Evolutionary conservation across 2,113 vertebrate species (phyloP).

Genomic region (Lepus europaeus): DNA sequence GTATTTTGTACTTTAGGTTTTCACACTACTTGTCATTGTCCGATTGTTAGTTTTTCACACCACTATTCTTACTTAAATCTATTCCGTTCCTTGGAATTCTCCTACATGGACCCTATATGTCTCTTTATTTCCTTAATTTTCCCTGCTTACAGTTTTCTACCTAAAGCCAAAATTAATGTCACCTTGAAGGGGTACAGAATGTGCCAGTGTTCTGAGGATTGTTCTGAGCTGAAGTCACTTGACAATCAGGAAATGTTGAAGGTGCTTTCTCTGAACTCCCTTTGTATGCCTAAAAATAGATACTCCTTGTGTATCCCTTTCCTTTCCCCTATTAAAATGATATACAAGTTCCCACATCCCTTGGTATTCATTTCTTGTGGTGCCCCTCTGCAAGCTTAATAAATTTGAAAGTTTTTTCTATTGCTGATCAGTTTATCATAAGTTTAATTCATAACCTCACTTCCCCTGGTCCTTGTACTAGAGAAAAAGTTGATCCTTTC

Average conservation of each 20-base stretch:
- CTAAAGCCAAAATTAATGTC: not conserved
- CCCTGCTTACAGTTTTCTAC: not conserved
- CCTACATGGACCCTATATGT: not conserved
- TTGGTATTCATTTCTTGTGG: not conserved
- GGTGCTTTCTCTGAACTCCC: not conserved
- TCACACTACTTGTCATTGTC: not conserved
- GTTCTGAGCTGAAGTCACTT: not conserved
- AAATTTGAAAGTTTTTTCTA: not conserved
- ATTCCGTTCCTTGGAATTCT: not conserved
- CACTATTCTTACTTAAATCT: not conserved
- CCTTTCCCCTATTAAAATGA: not conserved
- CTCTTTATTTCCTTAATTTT: not conserved
- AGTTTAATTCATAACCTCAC: not conserved
- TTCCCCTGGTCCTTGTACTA: not conserved
- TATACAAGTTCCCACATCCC: not conserved
- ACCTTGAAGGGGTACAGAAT: not conserved
- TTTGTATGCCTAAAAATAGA: not conserved
- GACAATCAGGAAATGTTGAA: not conserved
- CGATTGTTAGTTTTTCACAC: not conserved
- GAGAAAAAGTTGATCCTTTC: not conserved
- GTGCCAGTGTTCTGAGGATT: not conserved
- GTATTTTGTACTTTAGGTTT: not conserved
- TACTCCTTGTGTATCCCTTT: no score
- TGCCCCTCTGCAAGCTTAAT: not conserved
- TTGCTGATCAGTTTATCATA: not conserved